phyloP scores from a whole-genome alignment of 2,113 vertebrate species.

The Chaetorhynchus papuensis region DNA sequence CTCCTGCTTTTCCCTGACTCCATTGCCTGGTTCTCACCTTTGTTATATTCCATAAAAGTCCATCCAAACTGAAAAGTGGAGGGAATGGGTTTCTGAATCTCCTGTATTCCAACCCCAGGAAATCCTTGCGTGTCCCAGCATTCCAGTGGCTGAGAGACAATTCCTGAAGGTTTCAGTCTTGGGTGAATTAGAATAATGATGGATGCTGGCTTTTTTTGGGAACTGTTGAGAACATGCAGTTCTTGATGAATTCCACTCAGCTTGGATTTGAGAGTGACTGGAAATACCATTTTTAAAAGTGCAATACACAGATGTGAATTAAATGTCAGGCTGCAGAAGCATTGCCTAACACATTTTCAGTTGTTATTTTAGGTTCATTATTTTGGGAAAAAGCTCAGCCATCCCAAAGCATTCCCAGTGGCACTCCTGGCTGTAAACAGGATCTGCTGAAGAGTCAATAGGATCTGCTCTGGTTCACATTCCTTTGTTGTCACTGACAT shows the following conservation, averaged over 20 bases:
- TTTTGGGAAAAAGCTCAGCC: neutral
- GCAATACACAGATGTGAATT: neutral
- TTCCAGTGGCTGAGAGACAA: neutral
- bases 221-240: neutral
- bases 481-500: neutral
- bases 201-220: neutral
- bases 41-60: neutral
- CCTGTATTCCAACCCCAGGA: neutral
- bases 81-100: neutral
- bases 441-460: neutral
- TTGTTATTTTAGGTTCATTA: neutral
- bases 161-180: neutral
- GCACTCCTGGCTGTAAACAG: neutral
- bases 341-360: neutral
- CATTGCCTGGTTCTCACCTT: neutral
- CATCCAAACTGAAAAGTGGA: neutral
- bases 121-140: accelerated
- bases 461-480: neutral
- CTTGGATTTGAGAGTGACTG: neutral
- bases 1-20: neutral
- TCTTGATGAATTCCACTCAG: neutral
- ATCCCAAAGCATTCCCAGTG: neutral
- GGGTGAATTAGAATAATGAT: neutral
- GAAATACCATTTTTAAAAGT: neutral
- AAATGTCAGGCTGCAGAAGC: neutral